phyloP scores from a whole-genome alignment of 2,113 vertebrate species.

The Cephalopholis sonnerati region DNA sequence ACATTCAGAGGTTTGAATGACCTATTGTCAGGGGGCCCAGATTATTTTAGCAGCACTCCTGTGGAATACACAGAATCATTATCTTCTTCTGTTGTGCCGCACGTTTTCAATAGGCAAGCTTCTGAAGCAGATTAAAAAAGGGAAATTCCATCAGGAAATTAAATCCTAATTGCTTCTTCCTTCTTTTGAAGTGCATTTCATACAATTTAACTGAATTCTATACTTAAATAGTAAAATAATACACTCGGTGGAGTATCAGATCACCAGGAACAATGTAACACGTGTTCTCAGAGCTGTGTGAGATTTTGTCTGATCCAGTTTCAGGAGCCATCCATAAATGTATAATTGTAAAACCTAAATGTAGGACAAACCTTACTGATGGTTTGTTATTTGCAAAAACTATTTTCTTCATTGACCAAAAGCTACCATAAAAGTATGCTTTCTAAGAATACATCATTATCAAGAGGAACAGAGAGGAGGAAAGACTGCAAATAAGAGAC shows the following conservation, averaged over 20 bases:
- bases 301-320: not conserved
- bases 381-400: not conserved
- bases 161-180: not conserved
- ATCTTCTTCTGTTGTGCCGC: not conserved
- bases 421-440: not conserved
- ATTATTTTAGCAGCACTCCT: not conserved
- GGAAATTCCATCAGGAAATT: not conserved
- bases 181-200: not conserved
- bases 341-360: slow-evolving; percentile 7
- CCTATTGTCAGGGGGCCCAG: not conserved
- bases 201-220: not conserved
- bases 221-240: not conserved
- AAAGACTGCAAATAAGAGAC: slow-evolving; percentile 10
- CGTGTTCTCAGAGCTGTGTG: not conserved
- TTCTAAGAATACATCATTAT: not conserved
- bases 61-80: not conserved
- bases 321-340: not conserved
- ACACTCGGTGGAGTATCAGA: not conserved
- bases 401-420: not conserved
- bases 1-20: not conserved
- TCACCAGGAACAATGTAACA: not conserved
- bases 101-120: not conserved
- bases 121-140: not conserved
- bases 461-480: not conserved
- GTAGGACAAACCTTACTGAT: not conserved